Conservation (phyloP, 2,888 invertebrate species). For the Macropis europaea region DNA sequence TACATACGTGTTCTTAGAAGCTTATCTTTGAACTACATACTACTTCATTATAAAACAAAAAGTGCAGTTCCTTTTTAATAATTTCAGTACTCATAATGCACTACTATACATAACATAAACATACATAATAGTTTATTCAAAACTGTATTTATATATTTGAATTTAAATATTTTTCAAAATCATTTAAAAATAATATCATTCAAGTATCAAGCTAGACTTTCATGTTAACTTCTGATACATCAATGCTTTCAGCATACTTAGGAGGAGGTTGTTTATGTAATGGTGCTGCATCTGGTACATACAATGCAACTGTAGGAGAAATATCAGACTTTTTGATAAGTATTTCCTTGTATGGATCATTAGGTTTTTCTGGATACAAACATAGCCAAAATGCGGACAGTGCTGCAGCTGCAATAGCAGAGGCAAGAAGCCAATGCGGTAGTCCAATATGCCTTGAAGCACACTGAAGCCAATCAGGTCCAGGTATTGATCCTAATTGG, state of each 20-base stretch:
- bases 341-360: slow-evolving; percentile 59
- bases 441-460: slow-evolving; percentile 68
- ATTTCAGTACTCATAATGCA: slow-evolving; percentile 18
- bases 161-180: slow-evolving; percentile 34
- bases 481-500: slow-evolving; percentile 65
- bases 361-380: slow-evolving; percentile 60
- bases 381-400: slow-evolving; percentile 67
- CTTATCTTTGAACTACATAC: slow-evolving; percentile 14
- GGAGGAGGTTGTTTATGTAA: slow-evolving; percentile 69
- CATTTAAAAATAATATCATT: slow-evolving; percentile 18
- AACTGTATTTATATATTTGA: slow-evolving; percentile 31
- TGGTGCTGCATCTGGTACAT: slow-evolving; percentile 69
- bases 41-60: slow-evolving; percentile 22
- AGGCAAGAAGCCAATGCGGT: slow-evolving; percentile 68
- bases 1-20: slow-evolving; percentile 15
- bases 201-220: slow-evolving; percentile 45
- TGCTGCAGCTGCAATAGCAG: slow-evolving; percentile 60
- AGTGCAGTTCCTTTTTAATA: slow-evolving; percentile 22
- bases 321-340: slow-evolving; percentile 43
- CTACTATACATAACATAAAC: slow-evolving; percentile 33
- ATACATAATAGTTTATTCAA: slow-evolving; percentile 30
- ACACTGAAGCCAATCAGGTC: slow-evolving; percentile 70
- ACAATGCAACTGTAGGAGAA: slow-evolving; percentile 60
- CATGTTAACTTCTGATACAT: slow-evolving; percentile 40
- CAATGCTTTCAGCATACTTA: slow-evolving; percentile 49